These are phyloP conservation scores for Protobothrops flavoviridis DNA, from an alignment of 2,113 vertebrate genomes.

Conservation along the genomic window DNA sequence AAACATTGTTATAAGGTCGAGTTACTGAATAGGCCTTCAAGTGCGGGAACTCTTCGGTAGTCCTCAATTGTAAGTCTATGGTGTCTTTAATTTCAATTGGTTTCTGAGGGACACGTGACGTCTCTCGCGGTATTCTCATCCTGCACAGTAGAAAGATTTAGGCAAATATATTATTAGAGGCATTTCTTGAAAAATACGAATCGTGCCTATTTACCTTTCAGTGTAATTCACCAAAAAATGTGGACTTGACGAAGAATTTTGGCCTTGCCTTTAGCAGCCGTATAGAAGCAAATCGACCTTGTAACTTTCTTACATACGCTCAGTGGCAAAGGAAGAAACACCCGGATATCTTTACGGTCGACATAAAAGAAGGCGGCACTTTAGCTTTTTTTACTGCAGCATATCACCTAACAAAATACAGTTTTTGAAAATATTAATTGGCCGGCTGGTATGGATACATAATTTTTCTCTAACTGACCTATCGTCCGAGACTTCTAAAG, in stretches of 20 bases:
- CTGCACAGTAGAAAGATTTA: neutral
- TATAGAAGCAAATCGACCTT: neutral
- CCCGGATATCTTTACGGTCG: neutral
- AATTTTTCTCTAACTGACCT: neutral
- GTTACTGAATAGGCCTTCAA: neutral
- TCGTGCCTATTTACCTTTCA: neutral
- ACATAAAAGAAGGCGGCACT: neutral
- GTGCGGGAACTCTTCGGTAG: neutral
- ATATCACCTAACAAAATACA: neutral
- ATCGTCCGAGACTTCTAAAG: neutral
- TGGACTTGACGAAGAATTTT: neutral
- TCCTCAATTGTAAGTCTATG: constrained; percentile 41
- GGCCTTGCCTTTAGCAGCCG: neutral
- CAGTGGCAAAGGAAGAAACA: neutral
- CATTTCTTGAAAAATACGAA: neutral
- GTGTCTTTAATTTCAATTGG: constrained; percentile 42
- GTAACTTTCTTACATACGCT: neutral
- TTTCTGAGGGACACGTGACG: constrained; percentile 35
- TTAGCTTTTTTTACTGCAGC: neutral
- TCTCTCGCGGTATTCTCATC: accelerated
- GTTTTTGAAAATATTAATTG: neutral
- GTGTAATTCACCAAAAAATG: neutral
- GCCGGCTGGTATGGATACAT: neutral
- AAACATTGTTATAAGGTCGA: neutral
- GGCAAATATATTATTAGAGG: neutral